Evolutionary conservation across 2,888 invertebrate species (phyloP).

Genomic region (Melipona beecheii): DNA sequence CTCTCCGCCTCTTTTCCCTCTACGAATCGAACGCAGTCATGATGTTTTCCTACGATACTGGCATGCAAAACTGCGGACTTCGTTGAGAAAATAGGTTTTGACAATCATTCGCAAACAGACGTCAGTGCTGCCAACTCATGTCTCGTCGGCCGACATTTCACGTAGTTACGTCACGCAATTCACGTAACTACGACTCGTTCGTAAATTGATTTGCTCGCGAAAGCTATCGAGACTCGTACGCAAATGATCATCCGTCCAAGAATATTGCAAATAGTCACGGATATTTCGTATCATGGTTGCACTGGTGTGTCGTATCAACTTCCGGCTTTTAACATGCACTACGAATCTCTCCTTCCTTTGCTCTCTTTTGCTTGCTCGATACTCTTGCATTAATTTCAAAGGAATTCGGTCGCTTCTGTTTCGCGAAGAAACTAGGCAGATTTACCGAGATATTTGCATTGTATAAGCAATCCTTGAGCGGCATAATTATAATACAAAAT

Average conservation of each 20-base stretch:
- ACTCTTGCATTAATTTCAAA: constrained; percentile 22
- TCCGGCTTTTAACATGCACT: constrained; percentile 56
- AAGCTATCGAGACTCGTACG: neutral
- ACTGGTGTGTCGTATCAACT: constrained; percentile 38
- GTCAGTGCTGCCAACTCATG: constrained; percentile 72
- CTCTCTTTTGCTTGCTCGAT: constrained; percentile 26
- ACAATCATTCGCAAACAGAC: constrained; percentile 81
- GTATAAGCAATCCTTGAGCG: neutral
- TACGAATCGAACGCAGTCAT: constrained; percentile 58
- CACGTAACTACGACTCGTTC: constrained; percentile 39
- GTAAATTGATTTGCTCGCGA: constrained; percentile 15
- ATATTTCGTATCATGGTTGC: constrained; percentile 28
- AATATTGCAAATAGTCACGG: neutral
- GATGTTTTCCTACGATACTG: constrained; percentile 56
- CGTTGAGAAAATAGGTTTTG: constrained; percentile 79
- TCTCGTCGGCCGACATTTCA: constrained; percentile 14
- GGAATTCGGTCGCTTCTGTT: constrained; percentile 11
- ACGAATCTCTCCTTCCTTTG: constrained; percentile 13
- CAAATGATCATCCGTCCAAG: neutral
- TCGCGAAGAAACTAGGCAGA: neutral
- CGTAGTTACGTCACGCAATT: constrained; percentile 57
- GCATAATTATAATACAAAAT: constrained; percentile 6
- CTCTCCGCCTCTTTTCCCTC: constrained; percentile 47
- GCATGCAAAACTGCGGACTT: constrained; percentile 61
- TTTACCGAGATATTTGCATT: neutral